Percentiles rank a stretch among this genome's conserved stretches.
phyloP scores from a whole-genome alignment of 2,113 vertebrate genomes.

The Barbus barbus region DNA sequence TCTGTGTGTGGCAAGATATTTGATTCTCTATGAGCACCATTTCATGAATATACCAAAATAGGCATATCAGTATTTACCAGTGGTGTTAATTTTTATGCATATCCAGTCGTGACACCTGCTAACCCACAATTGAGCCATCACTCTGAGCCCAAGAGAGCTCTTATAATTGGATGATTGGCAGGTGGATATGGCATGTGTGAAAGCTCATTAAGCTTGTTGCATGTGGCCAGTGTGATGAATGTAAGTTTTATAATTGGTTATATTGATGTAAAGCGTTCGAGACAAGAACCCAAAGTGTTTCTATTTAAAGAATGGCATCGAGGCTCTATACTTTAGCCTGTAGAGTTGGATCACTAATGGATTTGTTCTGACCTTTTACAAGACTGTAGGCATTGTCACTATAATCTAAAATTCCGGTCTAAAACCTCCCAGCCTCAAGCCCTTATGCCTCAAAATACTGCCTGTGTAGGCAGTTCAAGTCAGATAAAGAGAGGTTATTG shows the following conservation, averaged over 20 bases:
- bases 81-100: not conserved
- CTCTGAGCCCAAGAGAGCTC: constrained; percentile 5
- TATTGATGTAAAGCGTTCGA: not conserved
- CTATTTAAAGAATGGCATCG: not conserved
- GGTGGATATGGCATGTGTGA: constrained; percentile 50
- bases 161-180: constrained; percentile 55
- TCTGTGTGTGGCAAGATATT: not conserved
- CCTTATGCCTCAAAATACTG: not conserved
- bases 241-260: constrained; percentile 50
- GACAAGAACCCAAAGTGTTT: constrained; percentile 1
- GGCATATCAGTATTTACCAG: constrained; percentile 7
- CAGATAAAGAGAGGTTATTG: not conserved
- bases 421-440: no score
- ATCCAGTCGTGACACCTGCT: not conserved
- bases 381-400: not conserved
- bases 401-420: not conserved
- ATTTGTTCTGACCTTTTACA: not conserved
- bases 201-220: constrained; percentile 41
- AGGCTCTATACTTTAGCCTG: not conserved
- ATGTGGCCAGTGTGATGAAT: constrained; percentile 39
- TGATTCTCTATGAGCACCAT: not conserved
- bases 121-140: constrained; percentile 39
- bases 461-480: not conserved
- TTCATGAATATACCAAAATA: constrained; percentile 3
- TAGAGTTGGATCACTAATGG: not conserved